phyloP scores from a whole-genome alignment of 2,797 vertebrate species.

The Notamacropus eugenii region DNA sequence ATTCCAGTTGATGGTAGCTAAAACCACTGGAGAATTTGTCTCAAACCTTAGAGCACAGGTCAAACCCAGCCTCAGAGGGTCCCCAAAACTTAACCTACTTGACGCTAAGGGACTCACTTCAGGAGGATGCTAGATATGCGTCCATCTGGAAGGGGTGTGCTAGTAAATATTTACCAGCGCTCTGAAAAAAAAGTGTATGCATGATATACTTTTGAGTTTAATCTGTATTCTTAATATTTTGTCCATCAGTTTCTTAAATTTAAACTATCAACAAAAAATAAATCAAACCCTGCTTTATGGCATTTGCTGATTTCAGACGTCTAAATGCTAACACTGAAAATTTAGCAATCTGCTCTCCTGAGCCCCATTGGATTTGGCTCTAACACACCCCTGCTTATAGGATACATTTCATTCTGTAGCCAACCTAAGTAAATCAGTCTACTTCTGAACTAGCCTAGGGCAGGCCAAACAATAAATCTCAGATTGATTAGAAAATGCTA shows the following conservation, averaged over 20 bases:
- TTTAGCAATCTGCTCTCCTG: neutral
- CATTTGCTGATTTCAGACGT: neutral
- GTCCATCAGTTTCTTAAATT: neutral
- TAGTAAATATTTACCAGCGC: neutral
- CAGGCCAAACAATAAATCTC: neutral
- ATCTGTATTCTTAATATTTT: neutral
- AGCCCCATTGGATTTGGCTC: neutral
- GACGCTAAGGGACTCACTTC: neutral
- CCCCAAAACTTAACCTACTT: neutral
- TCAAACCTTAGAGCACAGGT: neutral
- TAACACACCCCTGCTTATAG: neutral
- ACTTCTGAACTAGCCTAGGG: neutral
- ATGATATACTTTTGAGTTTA: neutral
- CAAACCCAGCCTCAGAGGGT: neutral
- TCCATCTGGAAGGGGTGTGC: neutral
- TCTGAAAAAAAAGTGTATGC: neutral
- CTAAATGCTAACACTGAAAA: neutral
- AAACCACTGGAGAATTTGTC: slow-evolving; percentile 4
- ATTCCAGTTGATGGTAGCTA: neutral
- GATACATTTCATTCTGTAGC: neutral
- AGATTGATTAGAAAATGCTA: neutral
- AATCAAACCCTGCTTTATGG: neutral
- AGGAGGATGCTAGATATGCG: neutral
- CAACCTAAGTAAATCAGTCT: neutral
- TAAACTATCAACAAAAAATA: neutral